Evolutionary conservation across 2,888 invertebrate species (phyloP).

Genomic region (Parnassius orleans): DNA sequence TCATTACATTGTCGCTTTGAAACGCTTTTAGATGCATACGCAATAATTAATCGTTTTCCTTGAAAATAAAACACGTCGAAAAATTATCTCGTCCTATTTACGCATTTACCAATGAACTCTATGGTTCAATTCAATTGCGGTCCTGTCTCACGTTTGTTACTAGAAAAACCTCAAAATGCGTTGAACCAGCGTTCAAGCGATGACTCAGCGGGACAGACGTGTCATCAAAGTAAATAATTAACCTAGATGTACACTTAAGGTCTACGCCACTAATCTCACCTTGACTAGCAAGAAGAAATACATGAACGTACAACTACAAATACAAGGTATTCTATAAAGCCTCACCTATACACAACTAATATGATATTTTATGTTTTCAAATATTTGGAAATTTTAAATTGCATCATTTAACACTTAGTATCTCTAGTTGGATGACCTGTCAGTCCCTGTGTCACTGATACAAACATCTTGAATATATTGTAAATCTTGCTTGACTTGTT

Average conservation of each 20-base stretch:
- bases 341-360: too few species aligned
- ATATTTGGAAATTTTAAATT: too few species aligned
- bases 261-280: slow-evolving; percentile 12
- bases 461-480: too few species aligned
- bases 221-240: slow-evolving; percentile 55
- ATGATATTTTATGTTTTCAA: too few species aligned
- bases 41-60: slow-evolving; percentile 23
- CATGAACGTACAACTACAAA: background rate
- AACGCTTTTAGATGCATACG: slow-evolving; percentile 13
- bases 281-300: slow-evolving; percentile 17
- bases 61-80: slow-evolving; percentile 15
- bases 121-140: background rate
- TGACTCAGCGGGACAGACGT: slow-evolving; percentile 49
- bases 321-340: background rate
- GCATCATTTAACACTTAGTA: too few species aligned
- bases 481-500: too few species aligned
- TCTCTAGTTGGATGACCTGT: too few species aligned
- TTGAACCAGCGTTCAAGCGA: slow-evolving; percentile 31
- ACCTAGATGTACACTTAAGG: slow-evolving; percentile 51
- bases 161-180: slow-evolving; percentile 12
- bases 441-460: too few species aligned
- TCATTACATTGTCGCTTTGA: slow-evolving; percentile 17
- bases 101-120: slow-evolving; percentile 13
- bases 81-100: slow-evolving; percentile 20
- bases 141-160: background rate